Evolutionary conservation across 1,140 invertebrate species (phyloP).

Genomic region (Sarcophaga peregrina): DNA sequence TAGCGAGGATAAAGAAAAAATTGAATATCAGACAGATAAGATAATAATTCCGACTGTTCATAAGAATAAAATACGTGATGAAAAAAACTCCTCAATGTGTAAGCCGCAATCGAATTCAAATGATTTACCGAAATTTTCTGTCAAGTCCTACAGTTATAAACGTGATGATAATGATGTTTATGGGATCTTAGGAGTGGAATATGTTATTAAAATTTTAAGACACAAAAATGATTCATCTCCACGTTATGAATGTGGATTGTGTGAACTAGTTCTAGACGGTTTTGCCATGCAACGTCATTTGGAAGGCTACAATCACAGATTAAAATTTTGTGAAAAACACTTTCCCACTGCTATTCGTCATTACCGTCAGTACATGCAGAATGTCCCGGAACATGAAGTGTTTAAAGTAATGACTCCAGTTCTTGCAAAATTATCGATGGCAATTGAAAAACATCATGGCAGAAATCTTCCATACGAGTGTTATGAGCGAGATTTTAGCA

Average conservation of each 20-base stretch:
- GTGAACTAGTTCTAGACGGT: conserved; percentile 52
- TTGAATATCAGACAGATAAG: conserved; percentile 13
- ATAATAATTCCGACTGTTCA: conserved; percentile 36
- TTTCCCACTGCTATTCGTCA: conserved; percentile 59
- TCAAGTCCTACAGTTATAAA: conserved; percentile 49
- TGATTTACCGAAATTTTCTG: conserved; percentile 3
- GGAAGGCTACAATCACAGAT: conserved; percentile 55
- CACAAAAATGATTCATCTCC: conserved; percentile 41
- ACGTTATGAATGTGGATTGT: conserved; percentile 54
- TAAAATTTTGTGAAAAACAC: conserved; percentile 62
- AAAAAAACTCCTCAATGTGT: not conserved
- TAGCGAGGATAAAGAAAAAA: not conserved
- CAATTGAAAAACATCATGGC: conserved; percentile 60
- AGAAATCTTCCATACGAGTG: conserved; percentile 54
- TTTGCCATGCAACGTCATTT: conserved; percentile 58
- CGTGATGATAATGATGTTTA: conserved; percentile 45
- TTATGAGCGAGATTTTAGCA: conserved; percentile 51
- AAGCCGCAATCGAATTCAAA: not conserved
- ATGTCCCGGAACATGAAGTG: conserved; percentile 49
- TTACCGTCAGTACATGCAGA: conserved; percentile 52
- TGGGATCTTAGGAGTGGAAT: conserved; percentile 60
- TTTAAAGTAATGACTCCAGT: conserved; percentile 55
- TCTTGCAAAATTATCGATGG: conserved; percentile 53
- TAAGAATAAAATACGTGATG: conserved; percentile 39
- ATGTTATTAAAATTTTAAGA: conserved; percentile 59